Evolutionary conservation across 2,113 vertebrate genomes (phyloP), one percentile per base, ranked within the genome.

Genomic region (Notothenia rossii): DNA sequence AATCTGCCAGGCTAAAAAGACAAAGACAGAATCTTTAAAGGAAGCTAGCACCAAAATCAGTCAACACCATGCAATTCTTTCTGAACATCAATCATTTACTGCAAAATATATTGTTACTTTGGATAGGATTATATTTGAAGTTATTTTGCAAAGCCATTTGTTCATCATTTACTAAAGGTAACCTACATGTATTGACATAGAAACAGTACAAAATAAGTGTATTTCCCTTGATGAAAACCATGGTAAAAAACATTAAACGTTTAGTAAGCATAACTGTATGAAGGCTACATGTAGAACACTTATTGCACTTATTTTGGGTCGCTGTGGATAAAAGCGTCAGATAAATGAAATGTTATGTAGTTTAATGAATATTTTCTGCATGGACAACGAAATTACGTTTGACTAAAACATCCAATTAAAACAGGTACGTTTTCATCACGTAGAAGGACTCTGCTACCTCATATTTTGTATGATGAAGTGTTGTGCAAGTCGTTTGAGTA

Each of bases 1-100:
- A 53, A 73, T 71, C 69, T 36, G 51, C 40, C 18, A 71, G n/a
- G 72, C 70, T 75, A 46, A 76, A 81, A 63, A n/a, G 9, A 83
- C 1, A 81, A 83, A 82, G 7, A 0, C 5, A 73, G 3, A 9
- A 66, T 15, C 71, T 63, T 36, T 56, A 56, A 43, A 59, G 8
- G 49, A 5, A 25, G 15, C 33, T 18, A 25, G 5, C 2, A 54
- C 10, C 29, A 29, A 29, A 29, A 29, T 29, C 29, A 48, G 3
- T 56, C 5, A 11, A 10, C 22, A 56, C 25, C 11, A 22, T 43
- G 1, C 2, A 53, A 15, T 22, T 63, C 20, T 20, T 13, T 43
- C 20, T 17, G 29, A 29, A 29, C 29, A 40, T 61, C 2, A 11
- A 14, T 22, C 5, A 10, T 43, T 43, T 43, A 18, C 15, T 13